phyloP scores from a whole-genome alignment of 1,140 invertebrate genomes.

The Argopecten irradians region DNA sequence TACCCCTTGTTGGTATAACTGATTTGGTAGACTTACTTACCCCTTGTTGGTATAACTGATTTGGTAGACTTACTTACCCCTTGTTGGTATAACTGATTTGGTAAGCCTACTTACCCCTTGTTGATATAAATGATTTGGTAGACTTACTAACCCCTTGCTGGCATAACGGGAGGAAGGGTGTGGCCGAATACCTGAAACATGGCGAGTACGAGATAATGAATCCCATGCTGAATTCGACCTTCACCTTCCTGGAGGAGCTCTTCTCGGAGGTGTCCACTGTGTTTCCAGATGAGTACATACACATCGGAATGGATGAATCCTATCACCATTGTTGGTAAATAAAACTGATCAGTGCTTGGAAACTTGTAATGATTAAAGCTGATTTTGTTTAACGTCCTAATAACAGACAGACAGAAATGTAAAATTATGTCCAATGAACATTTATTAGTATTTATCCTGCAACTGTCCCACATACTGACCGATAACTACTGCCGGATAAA shows the following conservation, averaged over 20 bases:
- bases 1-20: too few relatives aligned
- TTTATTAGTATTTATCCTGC: too few relatives aligned
- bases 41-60: too few relatives aligned
- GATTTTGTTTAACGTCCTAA: background rate
- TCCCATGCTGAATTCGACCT: constrained; percentile 67
- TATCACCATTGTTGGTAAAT: constrained; percentile 88
- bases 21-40: background rate
- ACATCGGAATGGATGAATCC: constrained; percentile 92
- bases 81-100: too few relatives aligned
- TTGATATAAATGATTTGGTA: too few relatives aligned
- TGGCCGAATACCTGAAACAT: constrained; percentile 48
- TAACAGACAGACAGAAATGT: background rate
- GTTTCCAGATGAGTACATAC: constrained; percentile 73
- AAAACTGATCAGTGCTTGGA: too few relatives aligned
- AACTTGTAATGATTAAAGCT: too few relatives aligned
- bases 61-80: background rate
- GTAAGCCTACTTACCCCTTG: background rate
- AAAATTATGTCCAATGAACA: too few relatives aligned
- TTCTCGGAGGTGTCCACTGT: constrained; percentile 66
- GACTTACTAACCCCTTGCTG: constrained; percentile 85
- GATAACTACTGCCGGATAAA: too few relatives aligned
- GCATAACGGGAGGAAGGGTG: constrained; percentile 40
- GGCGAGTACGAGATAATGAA: constrained; percentile 66
- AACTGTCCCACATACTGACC: too few relatives aligned
- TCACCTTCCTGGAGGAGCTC: constrained; percentile 66